These are phyloP conservation scores for Melinaea marsaeus DNA, from an alignment of 2,888 invertebrate genomes.

Conservation along the genomic window DNA sequence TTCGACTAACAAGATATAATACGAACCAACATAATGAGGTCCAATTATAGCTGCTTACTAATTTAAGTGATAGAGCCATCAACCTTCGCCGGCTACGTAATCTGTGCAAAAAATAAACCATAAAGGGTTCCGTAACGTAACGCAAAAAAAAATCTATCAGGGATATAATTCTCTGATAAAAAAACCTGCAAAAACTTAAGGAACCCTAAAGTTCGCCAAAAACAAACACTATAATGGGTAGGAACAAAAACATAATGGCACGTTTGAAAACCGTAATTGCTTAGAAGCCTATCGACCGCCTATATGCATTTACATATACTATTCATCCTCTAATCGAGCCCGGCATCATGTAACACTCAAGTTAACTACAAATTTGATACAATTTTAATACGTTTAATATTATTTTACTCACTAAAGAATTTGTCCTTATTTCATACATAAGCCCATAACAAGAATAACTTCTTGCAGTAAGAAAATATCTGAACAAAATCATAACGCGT, in stretches of 20 bases:
- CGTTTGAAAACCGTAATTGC: constrained; percentile 51
- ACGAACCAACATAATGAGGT: constrained; percentile 24
- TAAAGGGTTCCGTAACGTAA: neutral
- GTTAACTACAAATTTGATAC: neutral
- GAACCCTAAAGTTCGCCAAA: constrained; percentile 35
- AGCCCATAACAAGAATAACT: no score
- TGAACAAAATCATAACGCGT: no score
- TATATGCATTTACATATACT: constrained; percentile 55
- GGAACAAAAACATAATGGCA: constrained; percentile 48
- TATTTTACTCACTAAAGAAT: no score
- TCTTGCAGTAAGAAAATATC: no score
- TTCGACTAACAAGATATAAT: constrained; percentile 1
- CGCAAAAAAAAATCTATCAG: constrained; percentile 33
- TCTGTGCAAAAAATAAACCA: constrained; percentile 36
- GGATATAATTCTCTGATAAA: neutral
- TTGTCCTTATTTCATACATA: no score
- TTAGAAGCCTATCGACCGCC: constrained; percentile 56
- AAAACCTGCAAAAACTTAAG: constrained; percentile 13
- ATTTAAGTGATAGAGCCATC: constrained; percentile 29
- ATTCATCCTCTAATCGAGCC: neutral
- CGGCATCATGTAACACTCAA: neutral
- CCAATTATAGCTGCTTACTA: constrained; percentile 20
- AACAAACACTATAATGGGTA: constrained; percentile 56
- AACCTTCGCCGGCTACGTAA: constrained; percentile 35
- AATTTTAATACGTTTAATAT: no score